phyloP scores from a whole-genome alignment of 2,888 invertebrate species.

The Platycheirus albimanus region DNA sequence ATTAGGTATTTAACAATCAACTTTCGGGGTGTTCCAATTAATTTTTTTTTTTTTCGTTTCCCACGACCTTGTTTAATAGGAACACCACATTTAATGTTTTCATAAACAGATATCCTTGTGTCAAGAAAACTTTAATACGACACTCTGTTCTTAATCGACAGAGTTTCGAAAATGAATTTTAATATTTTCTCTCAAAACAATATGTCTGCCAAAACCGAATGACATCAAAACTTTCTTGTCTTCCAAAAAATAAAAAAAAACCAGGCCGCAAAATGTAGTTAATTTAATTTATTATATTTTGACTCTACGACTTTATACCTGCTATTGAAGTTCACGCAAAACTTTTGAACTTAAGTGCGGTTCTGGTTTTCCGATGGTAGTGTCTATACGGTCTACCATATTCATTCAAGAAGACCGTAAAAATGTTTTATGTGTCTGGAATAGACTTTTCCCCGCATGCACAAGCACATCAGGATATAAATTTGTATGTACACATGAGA shows the following conservation, averaged over 20 bases:
- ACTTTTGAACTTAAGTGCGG: slow-evolving; percentile 24
- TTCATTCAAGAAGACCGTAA: not conserved
- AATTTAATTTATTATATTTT: slow-evolving; percentile 26
- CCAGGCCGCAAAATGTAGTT: not conserved
- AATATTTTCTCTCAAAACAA: not conserved
- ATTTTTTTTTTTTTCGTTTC: too few species aligned
- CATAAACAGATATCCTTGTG: not conserved
- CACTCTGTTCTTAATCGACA: not conserved
- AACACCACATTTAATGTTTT: too few species aligned
- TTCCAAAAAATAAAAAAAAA: slow-evolving; percentile 1
- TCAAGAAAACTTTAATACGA: not conserved
- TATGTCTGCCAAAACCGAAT: not conserved
- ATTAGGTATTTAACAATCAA: too few species aligned
- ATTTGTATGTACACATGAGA: not conserved
- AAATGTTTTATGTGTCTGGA: slow-evolving; percentile 1
- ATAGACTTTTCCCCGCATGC: not conserved
- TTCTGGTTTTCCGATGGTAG: not conserved
- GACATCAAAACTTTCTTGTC: not conserved
- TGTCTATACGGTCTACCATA: too few species aligned
- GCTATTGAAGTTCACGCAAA: slow-evolving; percentile 11
- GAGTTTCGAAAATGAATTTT: not conserved
- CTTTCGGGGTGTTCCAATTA: too few species aligned
- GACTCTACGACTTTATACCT: not conserved
- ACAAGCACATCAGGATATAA: too few species aligned
- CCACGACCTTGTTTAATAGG: too few species aligned